A percentile compares a stretch with the other conserved stretches of the same genome.
These are phyloP conservation scores for Mellilla xanthometata DNA, from an alignment of 2,888 invertebrate species.

Conservation along the genomic window DNA sequence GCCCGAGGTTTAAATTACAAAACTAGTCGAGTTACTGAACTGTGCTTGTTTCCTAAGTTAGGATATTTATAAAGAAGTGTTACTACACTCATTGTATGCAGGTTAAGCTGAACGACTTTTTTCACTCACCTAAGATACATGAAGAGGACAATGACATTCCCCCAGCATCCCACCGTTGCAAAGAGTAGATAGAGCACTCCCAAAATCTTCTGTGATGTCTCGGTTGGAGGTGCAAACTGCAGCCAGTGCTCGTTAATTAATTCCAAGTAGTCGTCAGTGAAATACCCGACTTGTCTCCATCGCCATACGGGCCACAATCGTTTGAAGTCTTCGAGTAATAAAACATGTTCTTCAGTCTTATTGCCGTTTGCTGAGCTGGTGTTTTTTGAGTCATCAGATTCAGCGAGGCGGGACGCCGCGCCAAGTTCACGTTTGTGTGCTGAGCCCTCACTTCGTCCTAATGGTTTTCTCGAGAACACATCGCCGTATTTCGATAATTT, in stretches of 20 bases:
- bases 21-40: no score
- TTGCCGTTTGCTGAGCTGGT: conserved; percentile 41
- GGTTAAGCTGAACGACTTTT: no score
- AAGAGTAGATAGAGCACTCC: conserved; percentile 85
- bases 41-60: no score
- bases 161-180: conserved; percentile 85
- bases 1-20: no score
- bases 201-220: conserved; percentile 81
- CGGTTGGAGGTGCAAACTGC: conserved; percentile 84
- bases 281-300: conserved; percentile 81
- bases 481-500: conserved; percentile 31
- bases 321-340: conserved; percentile 60
- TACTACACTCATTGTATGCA: no score
- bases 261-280: conserved; percentile 80
- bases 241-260: conserved; percentile 89
- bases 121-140: conserved; percentile 88
- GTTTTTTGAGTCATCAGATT: conserved; percentile 37
- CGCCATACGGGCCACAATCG: conserved; percentile 64
- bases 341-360: conserved; percentile 41
- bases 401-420: conserved; percentile 35
- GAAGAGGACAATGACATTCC: conserved; percentile 87
- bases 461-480: conserved; percentile 30
- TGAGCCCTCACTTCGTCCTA: conserved; percentile 35
- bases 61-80: no score
- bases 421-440: conserved; percentile 34